phyloP scores from a whole-genome alignment of 2,113 vertebrate species.

The Lycaon pictus region DNA sequence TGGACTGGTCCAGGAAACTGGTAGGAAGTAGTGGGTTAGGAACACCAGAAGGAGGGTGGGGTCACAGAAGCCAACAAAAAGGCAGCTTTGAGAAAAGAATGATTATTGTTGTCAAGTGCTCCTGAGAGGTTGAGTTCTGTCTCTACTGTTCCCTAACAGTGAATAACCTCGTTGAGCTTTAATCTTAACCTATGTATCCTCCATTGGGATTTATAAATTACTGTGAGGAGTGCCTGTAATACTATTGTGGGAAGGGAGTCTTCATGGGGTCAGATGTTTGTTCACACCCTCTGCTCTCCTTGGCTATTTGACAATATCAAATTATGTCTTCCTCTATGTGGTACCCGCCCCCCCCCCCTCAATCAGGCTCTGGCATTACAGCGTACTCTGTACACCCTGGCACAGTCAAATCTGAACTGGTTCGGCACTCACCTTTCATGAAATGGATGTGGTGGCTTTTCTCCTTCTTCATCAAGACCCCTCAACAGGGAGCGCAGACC shows the following conservation, averaged over 20 bases:
- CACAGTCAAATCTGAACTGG: slow-evolving; percentile 91
- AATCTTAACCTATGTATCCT: not conserved
- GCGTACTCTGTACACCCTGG: slow-evolving; percentile 95
- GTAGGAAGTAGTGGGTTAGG: not conserved
- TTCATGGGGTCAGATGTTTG: not conserved
- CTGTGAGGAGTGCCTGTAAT: not conserved
- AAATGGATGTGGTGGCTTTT: slow-evolving; percentile 88
- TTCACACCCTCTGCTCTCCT: not conserved
- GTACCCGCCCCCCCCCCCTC: not conserved
- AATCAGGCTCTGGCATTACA: slow-evolving; percentile 91
- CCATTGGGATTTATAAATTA: not conserved
- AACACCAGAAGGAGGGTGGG: not conserved
- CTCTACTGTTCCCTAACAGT: not conserved
- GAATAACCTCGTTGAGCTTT: not conserved
- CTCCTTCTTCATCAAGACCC: slow-evolving; percentile 92
- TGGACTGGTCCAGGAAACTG: not conserved
- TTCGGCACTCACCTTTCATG: slow-evolving; percentile 90
- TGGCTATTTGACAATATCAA: not conserved
- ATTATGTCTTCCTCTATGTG: not conserved
- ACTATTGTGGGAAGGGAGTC: not conserved
- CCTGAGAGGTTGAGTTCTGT: not conserved
- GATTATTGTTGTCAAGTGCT: not conserved
- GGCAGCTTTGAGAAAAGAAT: not conserved
- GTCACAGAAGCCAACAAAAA: not conserved
- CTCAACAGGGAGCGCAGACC: slow-evolving; percentile 95